phyloP scores from a whole-genome alignment of 1,140 invertebrate genomes.

The Platyura marginata region DNA sequence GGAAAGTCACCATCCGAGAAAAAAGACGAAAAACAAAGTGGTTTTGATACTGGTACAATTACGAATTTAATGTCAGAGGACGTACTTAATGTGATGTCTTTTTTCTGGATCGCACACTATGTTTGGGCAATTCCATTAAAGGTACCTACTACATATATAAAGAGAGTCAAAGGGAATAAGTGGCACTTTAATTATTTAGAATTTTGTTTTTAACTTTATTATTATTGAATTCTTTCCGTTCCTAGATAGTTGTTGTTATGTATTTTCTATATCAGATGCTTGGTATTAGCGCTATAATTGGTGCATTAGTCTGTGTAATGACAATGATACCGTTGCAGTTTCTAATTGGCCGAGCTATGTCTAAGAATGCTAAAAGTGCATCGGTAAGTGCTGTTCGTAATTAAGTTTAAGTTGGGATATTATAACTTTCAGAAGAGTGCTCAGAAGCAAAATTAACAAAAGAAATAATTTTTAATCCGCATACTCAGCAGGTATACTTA shows the following conservation, averaged over 20 bases:
- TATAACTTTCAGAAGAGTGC: too few relatives aligned
- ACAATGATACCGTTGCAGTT: slow-evolving; percentile 54
- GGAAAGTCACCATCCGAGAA: not conserved
- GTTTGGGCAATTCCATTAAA: slow-evolving; percentile 73
- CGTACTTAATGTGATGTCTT: slow-evolving; percentile 61
- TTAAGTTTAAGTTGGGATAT: too few relatives aligned
- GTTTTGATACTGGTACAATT: slow-evolving; percentile 41
- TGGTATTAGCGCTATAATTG: slow-evolving; percentile 59
- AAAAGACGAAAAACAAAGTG: slow-evolving; percentile 9
- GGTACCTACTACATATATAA: slow-evolving; percentile 37
- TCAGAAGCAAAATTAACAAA: too few relatives aligned
- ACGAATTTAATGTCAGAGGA: slow-evolving; percentile 74
- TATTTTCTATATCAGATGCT: slow-evolving; percentile 56
- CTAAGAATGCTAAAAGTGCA: slow-evolving; percentile 42
- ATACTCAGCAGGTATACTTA: too few relatives aligned
- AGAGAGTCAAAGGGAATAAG: too few relatives aligned
- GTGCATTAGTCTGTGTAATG: slow-evolving; percentile 44
- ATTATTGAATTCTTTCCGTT: slow-evolving; percentile 10
- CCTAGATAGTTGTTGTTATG: slow-evolving; percentile 51
- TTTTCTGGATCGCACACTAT: slow-evolving; percentile 71
- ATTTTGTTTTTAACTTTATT: slow-evolving; percentile 1
- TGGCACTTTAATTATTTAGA: too few relatives aligned
- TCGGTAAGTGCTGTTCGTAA: slow-evolving; percentile 37
- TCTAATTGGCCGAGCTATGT: slow-evolving; percentile 49
- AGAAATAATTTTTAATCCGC: too few relatives aligned